Evolutionary conservation across 2,888 invertebrate species (phyloP), one percentile per base, ranked within the genome.

Genomic region (Cistogaster globosa): DNA sequence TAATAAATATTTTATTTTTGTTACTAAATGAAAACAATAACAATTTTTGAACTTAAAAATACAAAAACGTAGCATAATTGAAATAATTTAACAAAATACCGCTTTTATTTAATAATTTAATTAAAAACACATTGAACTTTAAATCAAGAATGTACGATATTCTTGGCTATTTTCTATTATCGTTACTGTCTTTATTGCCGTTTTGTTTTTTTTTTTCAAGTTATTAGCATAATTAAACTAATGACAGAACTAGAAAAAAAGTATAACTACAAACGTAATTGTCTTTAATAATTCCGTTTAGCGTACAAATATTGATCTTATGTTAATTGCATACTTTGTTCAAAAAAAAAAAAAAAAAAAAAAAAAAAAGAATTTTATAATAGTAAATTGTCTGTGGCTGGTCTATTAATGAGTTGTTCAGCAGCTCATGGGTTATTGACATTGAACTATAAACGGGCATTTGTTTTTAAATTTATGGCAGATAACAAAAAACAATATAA

Each of bases 71-170:
- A 55, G 48, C 57, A 14, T 60, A 68, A 62, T 68, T 62, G 68
- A 7, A 45, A 68, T 74, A 57, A 74, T 80, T 74, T 60, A 58
- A 18, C 65, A 32, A 8, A 68, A 55, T 75, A 55, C 81, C 68
- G 22, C 62, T 32, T 75, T 68, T 68, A 42, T 42, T 42, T 42
- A 55, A 75, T 81, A 55, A 68, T 81, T 82, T 71, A 82, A 76
- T 82, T 82, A 65, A 82, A 76, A 82, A 58, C 51, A 36, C 82
- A 76, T 71, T 82, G 82, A 82, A 82, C 82, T 71, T 82, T 62
- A 76, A 58, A 63, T 65, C 58, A 76, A 57, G 76, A 76, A 68
- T 81, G 14, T 38, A 8, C 18, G n/a, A 11, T 58, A 32, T 45
- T 60, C 58, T 81, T 62, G 36, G 42, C 42, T 32, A 74, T 67